Percentiles rank a stretch among this genome's conserved stretches.
Evolutionary conservation across 2,797 vertebrate genomes (phyloP).

Genomic region (Arnoldichthys spilopterus): DNA sequence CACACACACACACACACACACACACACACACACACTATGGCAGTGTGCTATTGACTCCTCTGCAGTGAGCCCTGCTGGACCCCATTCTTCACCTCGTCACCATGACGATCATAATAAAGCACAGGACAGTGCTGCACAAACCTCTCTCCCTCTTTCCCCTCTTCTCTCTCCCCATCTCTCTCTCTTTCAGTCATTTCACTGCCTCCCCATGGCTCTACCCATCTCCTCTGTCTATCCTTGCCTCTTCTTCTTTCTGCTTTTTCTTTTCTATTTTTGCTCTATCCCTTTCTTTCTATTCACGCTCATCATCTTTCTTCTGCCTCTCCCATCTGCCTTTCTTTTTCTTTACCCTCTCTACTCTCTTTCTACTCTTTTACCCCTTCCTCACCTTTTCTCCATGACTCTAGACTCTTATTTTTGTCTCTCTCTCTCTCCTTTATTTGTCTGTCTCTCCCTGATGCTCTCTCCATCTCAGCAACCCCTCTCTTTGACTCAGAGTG

Average conservation of each 20-base stretch:
- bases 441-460: too few relatives aligned
- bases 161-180: neutral
- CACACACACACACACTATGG: too few relatives aligned
- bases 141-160: slow-evolving; percentile 49
- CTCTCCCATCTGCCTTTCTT: neutral
- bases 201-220: too few relatives aligned
- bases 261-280: too few relatives aligned
- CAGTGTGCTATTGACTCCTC: slow-evolving; percentile 73
- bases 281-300: neutral
- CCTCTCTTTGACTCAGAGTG: too few relatives aligned
- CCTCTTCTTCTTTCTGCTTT: neutral
- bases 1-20: too few relatives aligned
- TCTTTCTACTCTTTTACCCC: neutral
- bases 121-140: slow-evolving; percentile 61
- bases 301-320: neutral
- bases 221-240: neutral
- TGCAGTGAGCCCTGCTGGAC: slow-evolving; percentile 76
- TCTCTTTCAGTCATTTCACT: neutral
- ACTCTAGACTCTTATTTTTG: too few relatives aligned
- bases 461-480: too few relatives aligned
- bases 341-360: neutral
- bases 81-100: slow-evolving; percentile 80
- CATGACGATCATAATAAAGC: slow-evolving; percentile 82
- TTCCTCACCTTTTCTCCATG: too few relatives aligned
- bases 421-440: neutral